Evolutionary conservation across 2,113 vertebrate species (phyloP).

Genomic region (Trichechus manatus): DNA sequence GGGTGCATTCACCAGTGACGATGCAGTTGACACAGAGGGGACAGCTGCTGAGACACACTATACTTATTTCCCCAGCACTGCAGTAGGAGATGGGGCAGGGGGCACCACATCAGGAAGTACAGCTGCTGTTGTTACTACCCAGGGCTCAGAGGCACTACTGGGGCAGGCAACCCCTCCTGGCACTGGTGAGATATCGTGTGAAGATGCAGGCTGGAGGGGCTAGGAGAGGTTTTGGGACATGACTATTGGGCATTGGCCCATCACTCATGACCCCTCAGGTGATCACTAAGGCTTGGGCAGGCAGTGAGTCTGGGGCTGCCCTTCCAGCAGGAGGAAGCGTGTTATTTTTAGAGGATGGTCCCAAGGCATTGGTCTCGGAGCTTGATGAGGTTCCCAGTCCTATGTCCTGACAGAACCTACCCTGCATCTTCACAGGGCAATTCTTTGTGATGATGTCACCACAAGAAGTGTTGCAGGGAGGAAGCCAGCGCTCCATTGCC

Average conservation of each 20-base stretch:
- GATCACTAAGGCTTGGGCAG: not conserved
- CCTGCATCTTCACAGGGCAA: slow-evolving; percentile 88
- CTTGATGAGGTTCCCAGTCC: not conserved
- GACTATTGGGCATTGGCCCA: not conserved
- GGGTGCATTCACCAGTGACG: slow-evolving; percentile 89
- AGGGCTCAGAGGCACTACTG: slow-evolving; percentile 87
- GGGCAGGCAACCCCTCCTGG: slow-evolving; percentile 87
- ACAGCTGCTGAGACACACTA: slow-evolving; percentile 88
- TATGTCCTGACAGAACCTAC: not conserved
- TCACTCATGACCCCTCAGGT: not conserved
- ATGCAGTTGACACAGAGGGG: slow-evolving; percentile 86
- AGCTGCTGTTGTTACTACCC: slow-evolving; percentile 88
- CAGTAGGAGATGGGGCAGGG: slow-evolving; percentile 86
- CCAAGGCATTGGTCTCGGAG: not conserved
- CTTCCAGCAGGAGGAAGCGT: not conserved
- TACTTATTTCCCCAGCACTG: slow-evolving; percentile 87
- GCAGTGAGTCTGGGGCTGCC: not conserved
- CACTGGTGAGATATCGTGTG: slow-evolving; percentile 72
- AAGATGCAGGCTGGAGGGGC: not conserved
- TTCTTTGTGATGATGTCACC: slow-evolving; percentile 99
- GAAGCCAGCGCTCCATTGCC: slow-evolving; percentile 94
- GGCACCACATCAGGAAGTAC: slow-evolving; percentile 81
- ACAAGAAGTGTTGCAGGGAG: slow-evolving; percentile 94
- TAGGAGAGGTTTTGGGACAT: not conserved
- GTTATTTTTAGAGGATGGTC: not conserved